Evolutionary conservation across 2,113 vertebrate species (phyloP).

Genomic region (Apteryx owenii): DNA sequence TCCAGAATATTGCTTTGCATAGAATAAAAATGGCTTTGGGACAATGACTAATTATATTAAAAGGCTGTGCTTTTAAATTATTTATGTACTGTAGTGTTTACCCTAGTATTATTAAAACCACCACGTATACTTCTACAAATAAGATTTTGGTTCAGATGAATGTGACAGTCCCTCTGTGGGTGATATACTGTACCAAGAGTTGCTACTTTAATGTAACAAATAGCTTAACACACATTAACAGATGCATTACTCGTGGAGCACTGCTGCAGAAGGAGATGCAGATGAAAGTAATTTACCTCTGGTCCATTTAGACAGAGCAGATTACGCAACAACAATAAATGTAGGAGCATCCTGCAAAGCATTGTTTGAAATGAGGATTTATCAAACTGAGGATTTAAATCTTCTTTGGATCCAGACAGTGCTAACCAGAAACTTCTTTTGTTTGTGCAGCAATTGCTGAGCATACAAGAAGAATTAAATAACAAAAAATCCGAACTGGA

Average conservation of each 20-base stretch:
- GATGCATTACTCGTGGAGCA: neutral
- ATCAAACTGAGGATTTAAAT: conserved; percentile 3
- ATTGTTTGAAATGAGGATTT: neutral
- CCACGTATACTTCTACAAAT: conserved; percentile 32
- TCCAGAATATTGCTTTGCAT: conserved; percentile 39
- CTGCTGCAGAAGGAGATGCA: conserved; percentile 7
- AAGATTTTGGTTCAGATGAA: conserved; percentile 38
- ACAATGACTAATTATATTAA: conserved; percentile 59
- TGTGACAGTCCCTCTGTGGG: conserved; percentile 16
- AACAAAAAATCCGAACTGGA: conserved; percentile 90
- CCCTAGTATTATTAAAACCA: conserved; percentile 45
- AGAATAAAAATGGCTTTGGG: conserved; percentile 49
- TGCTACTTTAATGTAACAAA: conserved; percentile 18
- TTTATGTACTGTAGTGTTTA: conserved; percentile 42
- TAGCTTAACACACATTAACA: neutral
- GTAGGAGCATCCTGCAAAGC: neutral
- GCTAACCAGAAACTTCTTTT: conserved; percentile 50
- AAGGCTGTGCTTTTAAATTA: conserved; percentile 51
- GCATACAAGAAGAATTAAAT: conserved; percentile 89
- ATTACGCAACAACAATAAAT: neutral
- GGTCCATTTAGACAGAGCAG: neutral
- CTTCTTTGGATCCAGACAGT: neutral
- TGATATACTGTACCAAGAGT: conserved; percentile 20
- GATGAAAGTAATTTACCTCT: conserved; percentile 20
- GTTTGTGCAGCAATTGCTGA: conserved; percentile 86